A percentile compares a stretch with the other conserved stretches of the same genome.
Conservation (phyloP, 2,797 vertebrate species). For the Microtus obscurus region DNA sequence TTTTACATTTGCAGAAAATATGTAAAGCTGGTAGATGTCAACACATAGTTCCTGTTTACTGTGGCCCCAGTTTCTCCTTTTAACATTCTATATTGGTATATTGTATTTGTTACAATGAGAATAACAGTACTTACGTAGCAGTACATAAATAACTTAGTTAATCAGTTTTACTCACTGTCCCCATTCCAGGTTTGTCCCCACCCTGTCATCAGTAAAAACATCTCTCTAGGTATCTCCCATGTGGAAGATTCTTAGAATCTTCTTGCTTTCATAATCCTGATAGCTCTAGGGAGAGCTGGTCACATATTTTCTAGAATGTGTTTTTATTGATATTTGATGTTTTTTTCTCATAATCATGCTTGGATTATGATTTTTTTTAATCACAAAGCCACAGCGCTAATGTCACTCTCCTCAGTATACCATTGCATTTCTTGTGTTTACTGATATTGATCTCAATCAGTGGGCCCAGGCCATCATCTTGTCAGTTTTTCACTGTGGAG, state of each 20-base stretch:
- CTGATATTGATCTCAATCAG: background rate
- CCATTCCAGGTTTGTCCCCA: background rate
- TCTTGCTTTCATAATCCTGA: background rate
- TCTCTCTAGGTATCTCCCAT: background rate
- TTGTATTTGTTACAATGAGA: background rate
- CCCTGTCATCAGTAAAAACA: background rate
- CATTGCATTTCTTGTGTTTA: background rate
- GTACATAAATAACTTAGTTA: background rate
- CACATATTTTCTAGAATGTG: background rate
- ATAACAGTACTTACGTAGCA: background rate
- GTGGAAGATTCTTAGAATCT: background rate
- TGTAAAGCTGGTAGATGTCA: background rate
- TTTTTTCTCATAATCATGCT: background rate
- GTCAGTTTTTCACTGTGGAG: background rate
- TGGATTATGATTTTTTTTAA: background rate
- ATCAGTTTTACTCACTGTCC: background rate
- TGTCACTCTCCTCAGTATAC: too few relatives aligned
- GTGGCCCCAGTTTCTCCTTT: background rate
- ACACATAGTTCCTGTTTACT: background rate
- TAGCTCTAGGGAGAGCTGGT: background rate
- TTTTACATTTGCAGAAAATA: background rate
- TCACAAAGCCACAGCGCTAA: background rate
- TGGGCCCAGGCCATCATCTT: background rate
- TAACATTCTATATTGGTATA: background rate
- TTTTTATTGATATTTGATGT: background rate